Conservation (phyloP, 2,797 vertebrate species). For the Gambusia yucatana region DNA sequence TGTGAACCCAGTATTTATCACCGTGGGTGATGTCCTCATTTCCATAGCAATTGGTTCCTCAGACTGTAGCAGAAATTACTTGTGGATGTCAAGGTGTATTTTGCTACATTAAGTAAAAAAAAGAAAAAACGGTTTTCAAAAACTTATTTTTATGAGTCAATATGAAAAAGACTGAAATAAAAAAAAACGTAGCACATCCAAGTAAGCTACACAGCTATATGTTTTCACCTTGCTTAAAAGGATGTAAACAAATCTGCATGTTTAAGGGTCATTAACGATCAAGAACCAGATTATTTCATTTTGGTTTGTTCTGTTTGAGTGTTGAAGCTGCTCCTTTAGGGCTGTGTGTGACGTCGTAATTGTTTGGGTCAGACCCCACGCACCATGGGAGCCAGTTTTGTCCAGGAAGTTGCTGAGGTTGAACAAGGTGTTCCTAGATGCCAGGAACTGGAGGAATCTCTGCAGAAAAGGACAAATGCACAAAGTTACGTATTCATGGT, state of each 20-base stretch:
- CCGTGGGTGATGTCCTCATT: slow-evolving; percentile 26
- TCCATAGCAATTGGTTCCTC: slow-evolving; percentile 41
- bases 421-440: slow-evolving; percentile 97
- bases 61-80: slow-evolving; percentile 11
- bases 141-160: neutral
- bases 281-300: neutral
- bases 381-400: slow-evolving; percentile 98
- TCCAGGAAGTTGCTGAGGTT: slow-evolving; percentile 99
- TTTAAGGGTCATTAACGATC: neutral
- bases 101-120: neutral
- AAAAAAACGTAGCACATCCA: neutral
- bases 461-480: slow-evolving; percentile 69
- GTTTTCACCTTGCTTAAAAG: neutral
- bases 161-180: neutral
- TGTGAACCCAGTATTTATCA: slow-evolving; percentile 41
- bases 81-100: neutral
- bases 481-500: neutral
- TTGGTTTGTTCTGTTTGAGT: neutral
- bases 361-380: slow-evolving; percentile 48
- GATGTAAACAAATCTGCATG: neutral
- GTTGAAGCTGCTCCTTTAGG: neutral
- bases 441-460: slow-evolving; percentile 97
- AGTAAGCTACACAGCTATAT: neutral
- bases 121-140: neutral
- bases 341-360: neutral